phyloP scores from a whole-genome alignment of 2,113 vertebrate species.

The Tauraco erythrolophus region DNA sequence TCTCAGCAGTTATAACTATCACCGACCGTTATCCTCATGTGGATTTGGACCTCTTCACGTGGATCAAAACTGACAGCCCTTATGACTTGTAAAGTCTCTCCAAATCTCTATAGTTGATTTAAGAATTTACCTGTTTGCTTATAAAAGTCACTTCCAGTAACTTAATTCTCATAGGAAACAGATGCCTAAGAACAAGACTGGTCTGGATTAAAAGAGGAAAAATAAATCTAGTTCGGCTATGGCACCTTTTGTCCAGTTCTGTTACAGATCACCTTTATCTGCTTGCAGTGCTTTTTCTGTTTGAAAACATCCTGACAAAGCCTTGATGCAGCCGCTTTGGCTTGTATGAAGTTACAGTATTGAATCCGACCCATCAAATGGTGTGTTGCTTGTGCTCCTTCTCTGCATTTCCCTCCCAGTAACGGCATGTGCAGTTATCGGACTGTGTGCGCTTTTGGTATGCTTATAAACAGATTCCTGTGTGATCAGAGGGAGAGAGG shows the following conservation, averaged over 20 bases:
- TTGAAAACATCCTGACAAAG: not conserved
- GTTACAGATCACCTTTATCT: not conserved
- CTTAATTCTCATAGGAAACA: not conserved
- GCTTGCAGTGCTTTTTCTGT: not conserved
- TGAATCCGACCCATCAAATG: not conserved
- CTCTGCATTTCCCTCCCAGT: not conserved
- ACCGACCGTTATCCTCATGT: not conserved
- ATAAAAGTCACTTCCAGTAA: not conserved
- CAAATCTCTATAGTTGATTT: not conserved
- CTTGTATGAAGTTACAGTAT: not conserved
- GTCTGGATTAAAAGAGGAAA: not conserved
- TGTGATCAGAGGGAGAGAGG: not conserved
- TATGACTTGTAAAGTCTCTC: not conserved
- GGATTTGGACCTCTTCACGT: rapidly evolving
- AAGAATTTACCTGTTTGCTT: not conserved
- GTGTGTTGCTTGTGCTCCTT: not conserved
- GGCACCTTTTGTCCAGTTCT: not conserved
- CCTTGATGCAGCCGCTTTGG: not conserved
- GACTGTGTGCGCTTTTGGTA: not conserved
- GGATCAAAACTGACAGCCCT: not conserved
- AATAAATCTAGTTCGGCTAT: not conserved
- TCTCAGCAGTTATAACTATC: not conserved
- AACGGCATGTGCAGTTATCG: not conserved
- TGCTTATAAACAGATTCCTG: not conserved
- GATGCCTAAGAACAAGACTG: not conserved